Evolutionary conservation across 1,140 invertebrate species (phyloP).

Genomic region (Drosophila carrolli): DNA sequence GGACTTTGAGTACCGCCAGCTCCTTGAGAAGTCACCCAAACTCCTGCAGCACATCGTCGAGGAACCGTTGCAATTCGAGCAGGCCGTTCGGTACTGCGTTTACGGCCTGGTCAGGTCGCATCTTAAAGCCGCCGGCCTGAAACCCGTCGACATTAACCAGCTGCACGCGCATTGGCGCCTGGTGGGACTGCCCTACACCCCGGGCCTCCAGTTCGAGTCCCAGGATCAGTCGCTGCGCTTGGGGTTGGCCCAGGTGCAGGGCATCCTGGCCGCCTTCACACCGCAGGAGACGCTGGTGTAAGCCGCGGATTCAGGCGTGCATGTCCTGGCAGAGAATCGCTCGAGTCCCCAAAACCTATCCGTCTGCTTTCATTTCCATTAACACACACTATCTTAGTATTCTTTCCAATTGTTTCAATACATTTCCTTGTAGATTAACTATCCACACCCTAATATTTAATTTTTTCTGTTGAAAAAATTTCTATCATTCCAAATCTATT

Average conservation of each 20-base stretch:
- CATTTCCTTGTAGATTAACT: too few relatives aligned
- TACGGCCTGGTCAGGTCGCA: constrained; percentile 59
- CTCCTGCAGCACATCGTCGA: constrained; percentile 57
- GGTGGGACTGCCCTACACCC: constrained; percentile 62
- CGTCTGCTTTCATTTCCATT: not conserved
- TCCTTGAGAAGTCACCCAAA: constrained; percentile 27
- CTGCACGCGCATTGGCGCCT: constrained; percentile 69
- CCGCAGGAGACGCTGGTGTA: constrained; percentile 61
- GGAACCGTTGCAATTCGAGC: constrained; percentile 70
- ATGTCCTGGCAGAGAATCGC: not conserved
- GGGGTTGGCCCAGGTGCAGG: constrained; percentile 54
- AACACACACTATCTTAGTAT: too few relatives aligned
- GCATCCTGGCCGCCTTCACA: constrained; percentile 72
- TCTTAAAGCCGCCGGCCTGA: constrained; percentile 34
- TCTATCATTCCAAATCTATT: too few relatives aligned
- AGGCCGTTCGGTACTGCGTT: constrained; percentile 65
- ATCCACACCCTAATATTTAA: too few relatives aligned
- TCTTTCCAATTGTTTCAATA: too few relatives aligned
- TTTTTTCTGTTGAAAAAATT: too few relatives aligned
- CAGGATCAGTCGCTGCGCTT: constrained; percentile 35
- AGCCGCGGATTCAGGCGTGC: constrained; percentile 13
- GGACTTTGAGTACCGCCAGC: constrained; percentile 56
- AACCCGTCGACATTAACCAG: constrained; percentile 69
- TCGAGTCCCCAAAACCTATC: not conserved
- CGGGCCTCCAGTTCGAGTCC: constrained; percentile 52